phyloP scores from a whole-genome alignment of 1,140 invertebrate genomes.

The Apis florea region DNA sequence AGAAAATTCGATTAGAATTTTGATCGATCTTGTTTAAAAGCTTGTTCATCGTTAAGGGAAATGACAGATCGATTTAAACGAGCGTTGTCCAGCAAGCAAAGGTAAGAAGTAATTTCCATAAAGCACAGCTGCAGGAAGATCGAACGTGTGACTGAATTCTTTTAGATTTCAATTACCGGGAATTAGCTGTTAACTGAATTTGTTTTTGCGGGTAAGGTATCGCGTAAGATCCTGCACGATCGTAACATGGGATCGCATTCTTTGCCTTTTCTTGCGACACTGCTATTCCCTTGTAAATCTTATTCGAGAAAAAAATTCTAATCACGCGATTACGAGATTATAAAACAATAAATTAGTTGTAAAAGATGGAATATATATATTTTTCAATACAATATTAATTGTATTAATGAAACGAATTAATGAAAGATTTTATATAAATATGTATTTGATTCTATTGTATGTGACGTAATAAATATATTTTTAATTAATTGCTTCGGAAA shows the following conservation, averaged over 20 bases:
- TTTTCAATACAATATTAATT: no score
- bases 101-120: background rate
- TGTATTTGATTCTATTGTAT: no score
- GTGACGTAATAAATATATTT: no score
- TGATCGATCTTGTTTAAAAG: background rate
- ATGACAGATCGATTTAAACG: background rate
- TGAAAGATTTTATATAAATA: no score
- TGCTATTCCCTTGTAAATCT: background rate
- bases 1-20: no score
- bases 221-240: background rate
- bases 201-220: background rate
- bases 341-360: background rate
- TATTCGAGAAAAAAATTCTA: background rate
- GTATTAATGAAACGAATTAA: no score
- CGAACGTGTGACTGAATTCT: background rate
- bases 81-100: background rate
- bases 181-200: background rate
- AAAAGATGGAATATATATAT: background rate
- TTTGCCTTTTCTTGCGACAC: background rate
- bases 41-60: background rate
- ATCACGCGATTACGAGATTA: background rate
- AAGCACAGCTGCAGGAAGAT: background rate
- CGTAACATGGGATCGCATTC: conserved; percentile 7
- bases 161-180: background rate
- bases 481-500: no score